These are phyloP conservation scores for Hypsibius dujardini DNA, from an alignment of 1,140 invertebrate species.

Conservation along the genomic window DNA sequence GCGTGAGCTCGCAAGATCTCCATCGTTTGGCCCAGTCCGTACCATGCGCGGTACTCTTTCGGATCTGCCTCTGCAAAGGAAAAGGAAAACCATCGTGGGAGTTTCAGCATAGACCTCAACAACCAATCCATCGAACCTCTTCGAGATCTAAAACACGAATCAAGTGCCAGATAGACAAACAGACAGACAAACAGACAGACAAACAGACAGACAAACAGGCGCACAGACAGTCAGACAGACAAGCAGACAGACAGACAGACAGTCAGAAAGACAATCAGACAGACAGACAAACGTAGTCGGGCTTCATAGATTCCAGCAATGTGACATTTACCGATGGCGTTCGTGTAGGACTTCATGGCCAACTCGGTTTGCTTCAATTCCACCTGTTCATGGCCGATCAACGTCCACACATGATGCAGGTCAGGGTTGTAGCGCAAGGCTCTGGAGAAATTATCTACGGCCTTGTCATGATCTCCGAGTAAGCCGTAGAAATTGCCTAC, in stretches of 20 bases:
- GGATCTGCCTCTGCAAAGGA: conserved; percentile 33
- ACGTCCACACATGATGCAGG: conserved; percentile 82
- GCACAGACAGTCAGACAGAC: too few relatives aligned
- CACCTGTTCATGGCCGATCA: conserved; percentile 98
- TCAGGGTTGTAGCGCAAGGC: conserved; percentile 84
- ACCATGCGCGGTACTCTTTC: conserved; percentile 36
- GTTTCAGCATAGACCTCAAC: background rate
- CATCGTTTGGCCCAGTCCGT: conserved; percentile 40
- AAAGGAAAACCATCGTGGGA: background rate
- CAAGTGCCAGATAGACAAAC: too few relatives aligned
- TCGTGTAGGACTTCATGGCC: conserved; percentile 45
- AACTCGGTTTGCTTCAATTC: conserved; percentile 95
- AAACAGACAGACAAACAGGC: too few relatives aligned
- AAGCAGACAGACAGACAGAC: too few relatives aligned
- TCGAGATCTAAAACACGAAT: too few relatives aligned
- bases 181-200: too few relatives aligned
- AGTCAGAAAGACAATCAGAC: too few relatives aligned
- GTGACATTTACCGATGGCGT: conserved; percentile 33
- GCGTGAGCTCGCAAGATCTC: conserved; percentile 39
- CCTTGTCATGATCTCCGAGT: conserved; percentile 83
- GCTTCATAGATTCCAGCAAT: too few relatives aligned
- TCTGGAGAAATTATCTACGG: conserved; percentile 84
- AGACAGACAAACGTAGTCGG: too few relatives aligned
- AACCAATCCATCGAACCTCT: too few relatives aligned
- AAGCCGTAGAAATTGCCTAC: conserved; percentile 94